Conservation (phyloP, 2,888 invertebrate species). For the Trilocha varians region DNA sequence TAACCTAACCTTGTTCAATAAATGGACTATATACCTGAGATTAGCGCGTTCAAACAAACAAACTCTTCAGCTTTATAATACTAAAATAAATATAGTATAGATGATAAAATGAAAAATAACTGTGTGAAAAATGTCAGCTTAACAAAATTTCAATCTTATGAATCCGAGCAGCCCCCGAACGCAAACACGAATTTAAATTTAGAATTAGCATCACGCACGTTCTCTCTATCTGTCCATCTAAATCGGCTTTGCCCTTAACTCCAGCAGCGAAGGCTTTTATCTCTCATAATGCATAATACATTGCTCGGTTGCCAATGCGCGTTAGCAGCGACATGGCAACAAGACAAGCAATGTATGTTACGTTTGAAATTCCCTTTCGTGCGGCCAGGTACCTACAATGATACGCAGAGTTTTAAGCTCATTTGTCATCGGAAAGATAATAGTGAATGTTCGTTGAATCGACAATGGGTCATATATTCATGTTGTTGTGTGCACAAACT, state of each 20-base stretch:
- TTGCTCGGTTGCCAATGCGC: constrained; percentile 11
- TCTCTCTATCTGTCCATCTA: constrained; percentile 52
- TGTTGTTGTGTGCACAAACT: constrained; percentile 29
- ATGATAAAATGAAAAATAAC: background rate
- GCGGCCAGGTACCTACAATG: constrained; percentile 25
- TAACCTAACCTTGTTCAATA: too few relatives aligned
- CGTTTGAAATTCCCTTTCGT: constrained; percentile 11
- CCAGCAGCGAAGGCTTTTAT: constrained; percentile 21
- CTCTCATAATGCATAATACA: constrained; percentile 21
- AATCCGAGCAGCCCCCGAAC: constrained; percentile 34
- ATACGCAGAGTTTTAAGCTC: constrained; percentile 42
- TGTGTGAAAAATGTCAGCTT: constrained; percentile 21
- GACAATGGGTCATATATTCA: constrained; percentile 50
- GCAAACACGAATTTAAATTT: constrained; percentile 45
- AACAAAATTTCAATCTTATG: constrained; percentile 32
- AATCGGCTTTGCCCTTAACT: constrained; percentile 56
- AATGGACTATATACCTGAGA: too few relatives aligned
- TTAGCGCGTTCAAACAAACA: background rate
- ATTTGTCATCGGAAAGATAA: constrained; percentile 58
- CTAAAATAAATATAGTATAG: too few relatives aligned
- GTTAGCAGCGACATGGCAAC: constrained; percentile 9
- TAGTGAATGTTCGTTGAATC: constrained; percentile 47
- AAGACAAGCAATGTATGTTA: constrained; percentile 31
- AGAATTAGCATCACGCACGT: constrained; percentile 53
- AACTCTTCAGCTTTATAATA: background rate